phyloP scores from a whole-genome alignment of 2,888 invertebrate genomes.

The Conchocele bisecta region DNA sequence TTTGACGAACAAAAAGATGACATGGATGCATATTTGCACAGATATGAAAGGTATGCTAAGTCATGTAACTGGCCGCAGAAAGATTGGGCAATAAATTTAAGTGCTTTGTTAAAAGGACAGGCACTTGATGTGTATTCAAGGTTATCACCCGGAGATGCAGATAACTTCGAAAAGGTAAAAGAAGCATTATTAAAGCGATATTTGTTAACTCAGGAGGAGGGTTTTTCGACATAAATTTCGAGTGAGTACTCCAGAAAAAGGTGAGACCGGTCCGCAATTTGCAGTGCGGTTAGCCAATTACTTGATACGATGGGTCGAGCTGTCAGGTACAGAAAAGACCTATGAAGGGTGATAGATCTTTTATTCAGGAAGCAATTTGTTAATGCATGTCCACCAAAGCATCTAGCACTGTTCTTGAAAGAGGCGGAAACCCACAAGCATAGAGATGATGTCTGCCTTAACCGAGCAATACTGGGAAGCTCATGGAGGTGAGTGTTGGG shows the following conservation, averaged over 20 bases:
- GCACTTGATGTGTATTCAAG: constrained; percentile 9
- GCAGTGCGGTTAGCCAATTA: constrained; percentile 3
- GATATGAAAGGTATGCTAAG: neutral
- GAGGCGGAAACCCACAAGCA: constrained; percentile 11
- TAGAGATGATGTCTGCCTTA: constrained; percentile 8
- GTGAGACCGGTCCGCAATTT: constrained; percentile 8
- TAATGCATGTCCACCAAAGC: neutral
- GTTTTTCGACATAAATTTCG: constrained; percentile 14
- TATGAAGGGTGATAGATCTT: constrained; percentile 6
- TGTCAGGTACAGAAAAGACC: neutral
- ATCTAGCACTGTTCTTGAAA: constrained; percentile 1
- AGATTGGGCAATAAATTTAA: constrained; percentile 2
- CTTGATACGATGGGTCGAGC: neutral
- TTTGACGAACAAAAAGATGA: constrained; percentile 8
- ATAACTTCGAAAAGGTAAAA: neutral
- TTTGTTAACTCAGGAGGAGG: constrained; percentile 15
- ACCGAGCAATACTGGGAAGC: constrained; percentile 33
- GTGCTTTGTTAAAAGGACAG: constrained; percentile 5
- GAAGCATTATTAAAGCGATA: constrained; percentile 7
- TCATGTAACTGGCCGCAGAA: neutral
- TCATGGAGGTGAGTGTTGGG: constrained; percentile 3
- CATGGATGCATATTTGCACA: constrained; percentile 13
- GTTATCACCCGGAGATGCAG: neutral
- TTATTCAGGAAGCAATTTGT: constrained; percentile 17
- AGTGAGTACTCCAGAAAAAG: neutral